Percentiles rank a stretch among this genome's conserved stretches.
phyloP scores from a whole-genome alignment of 2,113 vertebrate species.

The Corythoichthys haematopterus region DNA sequence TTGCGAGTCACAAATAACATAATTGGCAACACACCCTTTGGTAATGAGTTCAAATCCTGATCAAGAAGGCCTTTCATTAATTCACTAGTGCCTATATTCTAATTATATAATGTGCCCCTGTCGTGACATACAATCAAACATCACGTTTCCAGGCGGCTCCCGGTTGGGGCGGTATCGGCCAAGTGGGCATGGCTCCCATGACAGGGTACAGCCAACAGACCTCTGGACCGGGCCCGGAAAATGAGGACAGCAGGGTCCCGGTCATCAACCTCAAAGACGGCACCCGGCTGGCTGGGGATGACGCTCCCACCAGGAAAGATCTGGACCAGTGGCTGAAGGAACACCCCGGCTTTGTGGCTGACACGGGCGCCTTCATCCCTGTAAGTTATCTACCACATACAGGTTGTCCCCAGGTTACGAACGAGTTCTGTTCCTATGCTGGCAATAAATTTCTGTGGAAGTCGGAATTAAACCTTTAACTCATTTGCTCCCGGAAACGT shows the following conservation, averaged over 20 bases:
- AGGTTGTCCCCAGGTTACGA: no score
- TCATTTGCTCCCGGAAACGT: no score
- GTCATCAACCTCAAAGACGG: slow-evolving; percentile 97
- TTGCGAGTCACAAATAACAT: no score
- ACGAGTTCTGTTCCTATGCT: no score
- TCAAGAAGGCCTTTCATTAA: no score
- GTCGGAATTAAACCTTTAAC: no score
- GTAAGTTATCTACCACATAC: slow-evolving; percentile 66
- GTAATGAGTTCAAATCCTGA: no score
- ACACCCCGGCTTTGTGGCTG: slow-evolving; percentile 93
- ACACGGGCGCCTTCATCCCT: slow-evolving; percentile 91
- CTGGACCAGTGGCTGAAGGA: slow-evolving; percentile 91
- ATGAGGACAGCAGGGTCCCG: slow-evolving; percentile 85
- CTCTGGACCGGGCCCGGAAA: slow-evolving; percentile 69
- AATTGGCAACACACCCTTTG: no score
- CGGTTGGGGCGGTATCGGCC: slow-evolving; percentile 78
- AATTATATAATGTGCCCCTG: no score
- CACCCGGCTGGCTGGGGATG: slow-evolving; percentile 92
- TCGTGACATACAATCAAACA: background rate
- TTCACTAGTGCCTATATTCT: no score
- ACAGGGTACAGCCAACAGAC: slow-evolving; percentile 59
- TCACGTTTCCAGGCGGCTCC: slow-evolving; percentile 70
- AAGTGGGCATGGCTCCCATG: slow-evolving; percentile 64
- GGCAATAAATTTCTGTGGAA: no score
- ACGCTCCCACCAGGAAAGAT: slow-evolving; percentile 89